phyloP scores from a whole-genome alignment of 2,888 invertebrate genomes.

The Patella pellucida region DNA sequence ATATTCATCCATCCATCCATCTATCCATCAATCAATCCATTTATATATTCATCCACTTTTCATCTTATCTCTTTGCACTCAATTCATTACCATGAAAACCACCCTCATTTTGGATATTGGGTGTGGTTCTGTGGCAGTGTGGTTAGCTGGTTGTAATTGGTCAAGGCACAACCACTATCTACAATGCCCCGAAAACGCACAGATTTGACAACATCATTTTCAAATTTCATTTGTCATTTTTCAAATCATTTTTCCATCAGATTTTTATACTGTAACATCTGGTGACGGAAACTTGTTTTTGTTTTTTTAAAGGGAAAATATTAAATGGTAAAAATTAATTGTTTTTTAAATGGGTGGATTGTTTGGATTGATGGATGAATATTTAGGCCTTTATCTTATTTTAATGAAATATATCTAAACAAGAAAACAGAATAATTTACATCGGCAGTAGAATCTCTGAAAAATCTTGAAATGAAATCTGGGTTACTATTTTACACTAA shows the following conservation, averaged over 20 bases:
- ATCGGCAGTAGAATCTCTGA: too few relatives aligned
- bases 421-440: too few relatives aligned
- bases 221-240: constrained; percentile 12
- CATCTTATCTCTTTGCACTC: neutral
- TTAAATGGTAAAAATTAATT: too few relatives aligned
- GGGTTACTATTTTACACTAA: too few relatives aligned
- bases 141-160: constrained; percentile 98
- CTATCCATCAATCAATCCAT: neutral
- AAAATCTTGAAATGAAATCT: too few relatives aligned
- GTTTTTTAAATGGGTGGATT: too few relatives aligned
- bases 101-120: constrained; percentile 29
- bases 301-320: too few relatives aligned
- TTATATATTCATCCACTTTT: neutral
- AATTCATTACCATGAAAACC: constrained; percentile 4
- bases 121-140: constrained; percentile 89
- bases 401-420: too few relatives aligned
- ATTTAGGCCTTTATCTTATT: neutral
- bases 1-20: constrained; percentile 5
- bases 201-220: constrained; percentile 17
- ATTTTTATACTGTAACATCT: too few relatives aligned
- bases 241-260: constrained; percentile 11
- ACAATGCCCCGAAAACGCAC: constrained; percentile 80
- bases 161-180: constrained; percentile 89
- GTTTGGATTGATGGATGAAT: too few relatives aligned
- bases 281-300: too few relatives aligned